Base-by-base conservation (phyloP, 2,888 invertebrate species). In the Lepetodrilus schrolli region DNA sequence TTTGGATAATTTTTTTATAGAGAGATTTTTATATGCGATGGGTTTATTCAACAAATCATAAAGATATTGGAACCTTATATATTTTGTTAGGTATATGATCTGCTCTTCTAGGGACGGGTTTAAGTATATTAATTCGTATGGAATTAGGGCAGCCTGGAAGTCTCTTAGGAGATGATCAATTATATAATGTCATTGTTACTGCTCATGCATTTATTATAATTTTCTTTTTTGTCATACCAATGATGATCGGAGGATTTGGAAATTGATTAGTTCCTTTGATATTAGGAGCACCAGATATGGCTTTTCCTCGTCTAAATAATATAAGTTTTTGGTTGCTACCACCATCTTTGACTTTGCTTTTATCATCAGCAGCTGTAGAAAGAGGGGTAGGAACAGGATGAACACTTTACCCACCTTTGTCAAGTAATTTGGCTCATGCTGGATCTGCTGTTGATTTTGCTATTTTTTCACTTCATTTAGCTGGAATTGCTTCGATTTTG, bases 271-370 rank as follows among this genome's bases (percentile, higher is more conserved):
- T 95, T 0, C 95, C 95, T 4, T 83, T 95, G 91, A 94, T 95
- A 92, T 83, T 95, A 86, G 94, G 94, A 78, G 93, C 94, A 0
- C 94, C 94, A 2, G 95, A 96, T 93, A 95, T 95, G 92, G 94
- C 94, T 8, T 95, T 95, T 70, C 95, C 95, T 0, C 95, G 95
- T 87, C 92, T 95, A 92, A 95, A 95, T 93, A 95, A 95, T 92
- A 94, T 95, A 93, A 95, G 95, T 90, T 95, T 95, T 92, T 95
- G 95, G 92, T 79, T 95, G 72, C 80, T 95, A n/a, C 94, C 94
- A 0, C 94, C 94, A 0, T 93, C 94, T 10, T 84, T 95, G 84
- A 92, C 92, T n/a, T 81, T 95, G 51, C 85, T 95, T 89, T 89
- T 94, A 86, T 91, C 92, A 72, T 94, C 94, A 84, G 92, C 92